These are phyloP conservation scores for Enteromius unitaeniatus DNA, from an alignment of 2,797 vertebrate species.

Conservation along the genomic window DNA sequence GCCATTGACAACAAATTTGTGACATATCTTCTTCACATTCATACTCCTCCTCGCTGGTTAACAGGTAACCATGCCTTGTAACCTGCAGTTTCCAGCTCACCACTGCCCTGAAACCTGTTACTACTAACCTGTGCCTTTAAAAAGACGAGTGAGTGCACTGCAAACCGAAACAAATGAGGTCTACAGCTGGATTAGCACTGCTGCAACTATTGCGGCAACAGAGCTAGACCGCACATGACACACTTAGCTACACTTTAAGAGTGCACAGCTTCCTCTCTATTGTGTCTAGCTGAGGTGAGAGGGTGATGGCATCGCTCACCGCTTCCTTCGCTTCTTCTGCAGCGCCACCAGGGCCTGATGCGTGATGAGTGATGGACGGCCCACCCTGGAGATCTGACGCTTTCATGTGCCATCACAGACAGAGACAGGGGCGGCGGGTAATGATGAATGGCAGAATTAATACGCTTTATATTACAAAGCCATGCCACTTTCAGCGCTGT, in stretches of 20 bases:
- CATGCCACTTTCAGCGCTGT: background rate
- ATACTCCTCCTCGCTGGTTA: background rate
- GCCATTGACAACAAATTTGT: slow-evolving; percentile 48
- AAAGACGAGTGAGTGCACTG: slow-evolving; percentile 8
- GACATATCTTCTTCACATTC: slow-evolving; percentile 47
- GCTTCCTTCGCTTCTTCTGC: slow-evolving; percentile 71
- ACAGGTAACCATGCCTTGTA: background rate
- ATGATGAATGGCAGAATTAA: slow-evolving; percentile 22
- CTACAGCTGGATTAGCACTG: slow-evolving; percentile 46
- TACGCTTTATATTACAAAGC: slow-evolving; percentile 18
- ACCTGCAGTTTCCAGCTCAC: background rate
- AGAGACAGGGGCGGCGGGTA: background rate
- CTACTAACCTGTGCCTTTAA: background rate
- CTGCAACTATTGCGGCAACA: slow-evolving; percentile 56
- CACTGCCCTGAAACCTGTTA: background rate
- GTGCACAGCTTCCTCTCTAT: slow-evolving; percentile 30
- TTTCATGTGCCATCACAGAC: slow-evolving; percentile 4
- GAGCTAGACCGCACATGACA: slow-evolving; percentile 40
- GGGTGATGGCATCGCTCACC: slow-evolving; percentile 58
- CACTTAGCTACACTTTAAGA: background rate
- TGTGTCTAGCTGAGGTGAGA: slow-evolving; percentile 13
- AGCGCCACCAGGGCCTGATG: slow-evolving; percentile 55
- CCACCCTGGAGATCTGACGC: slow-evolving; percentile 31
- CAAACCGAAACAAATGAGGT: slow-evolving; percentile 51
- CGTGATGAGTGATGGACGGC: background rate